A percentile compares a stretch with the other conserved stretches of the same genome.
phyloP scores from a whole-genome alignment of 2,888 invertebrate genomes.

The Limnephilus rhombicus region DNA sequence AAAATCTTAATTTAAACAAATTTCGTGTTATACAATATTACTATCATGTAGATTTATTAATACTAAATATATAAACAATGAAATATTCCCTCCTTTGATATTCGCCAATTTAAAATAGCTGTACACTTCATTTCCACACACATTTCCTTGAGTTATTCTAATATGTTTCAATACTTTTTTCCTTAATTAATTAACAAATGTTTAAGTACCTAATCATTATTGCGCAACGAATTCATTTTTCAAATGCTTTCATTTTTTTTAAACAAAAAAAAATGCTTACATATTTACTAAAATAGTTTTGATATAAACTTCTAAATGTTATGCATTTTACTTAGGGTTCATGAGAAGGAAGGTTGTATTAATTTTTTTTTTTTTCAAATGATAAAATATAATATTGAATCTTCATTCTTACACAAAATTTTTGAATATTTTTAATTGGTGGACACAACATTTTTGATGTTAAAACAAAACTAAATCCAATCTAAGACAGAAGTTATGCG shows the following conservation, averaged over 20 bases:
- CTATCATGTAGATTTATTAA: conserved; percentile 40
- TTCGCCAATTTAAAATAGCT: conserved; percentile 52
- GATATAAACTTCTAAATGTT: conserved; percentile 17
- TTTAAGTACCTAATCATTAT: conserved; percentile 63
- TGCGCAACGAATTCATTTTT: conserved; percentile 63
- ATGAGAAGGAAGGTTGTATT: background rate
- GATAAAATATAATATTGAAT: background rate
- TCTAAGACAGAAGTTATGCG: background rate
- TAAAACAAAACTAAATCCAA: background rate
- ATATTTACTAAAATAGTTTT: conserved; percentile 19
- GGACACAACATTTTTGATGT: background rate
- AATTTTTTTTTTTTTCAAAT: background rate
- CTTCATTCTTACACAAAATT: background rate
- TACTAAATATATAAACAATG: conserved; percentile 54
- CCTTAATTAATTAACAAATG: conserved; percentile 59
- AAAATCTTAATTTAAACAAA: conserved; percentile 42
- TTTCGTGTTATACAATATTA: conserved; percentile 45
- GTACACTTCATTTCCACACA: conserved; percentile 52
- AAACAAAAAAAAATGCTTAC: conserved; percentile 20
- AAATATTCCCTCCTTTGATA: conserved; percentile 44
- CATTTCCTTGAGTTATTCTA: conserved; percentile 29
- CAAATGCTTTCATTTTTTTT: conserved; percentile 50
- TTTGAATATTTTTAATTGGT: background rate
- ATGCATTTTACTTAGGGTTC: conserved; percentile 5
- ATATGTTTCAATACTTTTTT: conserved; percentile 43